phyloP scores from a whole-genome alignment of 2,797 vertebrate species.

The Acropternis orthonyx region DNA sequence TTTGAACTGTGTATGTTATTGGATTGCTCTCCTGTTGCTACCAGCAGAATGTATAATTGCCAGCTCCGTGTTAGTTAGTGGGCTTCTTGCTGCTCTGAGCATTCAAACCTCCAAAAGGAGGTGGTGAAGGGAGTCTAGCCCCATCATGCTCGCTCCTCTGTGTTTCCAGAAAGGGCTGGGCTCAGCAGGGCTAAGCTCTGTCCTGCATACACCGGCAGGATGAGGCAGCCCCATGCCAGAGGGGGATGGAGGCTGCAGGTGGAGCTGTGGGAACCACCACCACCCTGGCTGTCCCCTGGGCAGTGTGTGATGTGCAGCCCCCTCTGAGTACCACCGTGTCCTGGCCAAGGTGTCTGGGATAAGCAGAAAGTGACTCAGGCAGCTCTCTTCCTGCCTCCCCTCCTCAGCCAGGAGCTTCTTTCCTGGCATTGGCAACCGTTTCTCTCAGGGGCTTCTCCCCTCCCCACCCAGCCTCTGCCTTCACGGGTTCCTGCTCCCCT shows the following conservation, averaged over 20 bases:
- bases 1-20: not conserved
- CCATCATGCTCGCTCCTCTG: fast-evolving
- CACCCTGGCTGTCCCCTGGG: not conserved
- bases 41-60: not conserved
- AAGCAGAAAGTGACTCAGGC: not conserved
- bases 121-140: not conserved
- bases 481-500: not conserved
- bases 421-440: not conserved
- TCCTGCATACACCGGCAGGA: fast-evolving
- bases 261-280: fast-evolving
- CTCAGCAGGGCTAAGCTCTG: not conserved
- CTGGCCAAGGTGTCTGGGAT: not conserved
- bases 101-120: not conserved
- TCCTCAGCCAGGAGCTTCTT: not conserved
- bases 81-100: not conserved
- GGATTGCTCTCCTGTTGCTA: constrained; percentile 24
- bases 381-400: not conserved
- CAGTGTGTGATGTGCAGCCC: not conserved
- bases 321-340: fast-evolving
- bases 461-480: not conserved
- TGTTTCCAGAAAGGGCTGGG: not conserved
- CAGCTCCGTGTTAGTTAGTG: not conserved
- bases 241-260: not conserved
- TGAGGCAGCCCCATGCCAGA: fast-evolving
- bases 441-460: not conserved